Conservation (phyloP, 2,113 vertebrate genomes). For the Erpornis zantholeuca region DNA sequence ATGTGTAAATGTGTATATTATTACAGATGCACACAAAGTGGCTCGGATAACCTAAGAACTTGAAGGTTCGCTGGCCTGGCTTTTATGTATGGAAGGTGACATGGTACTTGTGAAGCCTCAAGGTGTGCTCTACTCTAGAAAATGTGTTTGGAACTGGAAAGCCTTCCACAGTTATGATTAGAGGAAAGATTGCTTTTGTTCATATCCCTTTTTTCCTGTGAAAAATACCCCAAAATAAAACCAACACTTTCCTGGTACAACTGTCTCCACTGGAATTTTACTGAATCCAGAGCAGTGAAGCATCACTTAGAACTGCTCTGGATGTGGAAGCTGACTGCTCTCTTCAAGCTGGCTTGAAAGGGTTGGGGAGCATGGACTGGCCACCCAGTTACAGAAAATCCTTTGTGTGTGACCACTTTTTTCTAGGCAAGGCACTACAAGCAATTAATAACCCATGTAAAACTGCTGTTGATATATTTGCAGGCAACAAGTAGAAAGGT, state of each 20-base stretch:
- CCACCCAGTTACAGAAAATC: neutral
- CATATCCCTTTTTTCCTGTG: neutral
- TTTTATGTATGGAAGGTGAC: neutral
- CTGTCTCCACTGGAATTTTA: neutral
- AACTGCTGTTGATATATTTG: neutral
- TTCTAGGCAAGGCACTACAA: neutral
- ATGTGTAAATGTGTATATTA: neutral
- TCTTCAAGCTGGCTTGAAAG: neutral
- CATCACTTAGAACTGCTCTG: neutral
- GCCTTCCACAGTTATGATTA: neutral
- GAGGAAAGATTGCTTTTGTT: neutral
- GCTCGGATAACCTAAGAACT: neutral
- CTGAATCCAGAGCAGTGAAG: neutral
- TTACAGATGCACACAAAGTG: neutral
- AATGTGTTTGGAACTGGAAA: neutral
- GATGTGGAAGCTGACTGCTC: neutral
- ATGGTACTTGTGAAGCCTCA: neutral
- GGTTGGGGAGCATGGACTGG: neutral
- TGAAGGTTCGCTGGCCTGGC: neutral
- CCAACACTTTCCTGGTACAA: neutral
- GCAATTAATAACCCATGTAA: neutral
- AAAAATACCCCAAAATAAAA: neutral
- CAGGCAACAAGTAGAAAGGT: neutral
- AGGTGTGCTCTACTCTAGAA: neutral
- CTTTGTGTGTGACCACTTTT: neutral